A percentile compares a stretch with the other conserved stretches of the same genome.
Evolutionary conservation across 2,797 vertebrate genomes (phyloP).

Genomic region (Arctocebus calabarensis): DNA sequence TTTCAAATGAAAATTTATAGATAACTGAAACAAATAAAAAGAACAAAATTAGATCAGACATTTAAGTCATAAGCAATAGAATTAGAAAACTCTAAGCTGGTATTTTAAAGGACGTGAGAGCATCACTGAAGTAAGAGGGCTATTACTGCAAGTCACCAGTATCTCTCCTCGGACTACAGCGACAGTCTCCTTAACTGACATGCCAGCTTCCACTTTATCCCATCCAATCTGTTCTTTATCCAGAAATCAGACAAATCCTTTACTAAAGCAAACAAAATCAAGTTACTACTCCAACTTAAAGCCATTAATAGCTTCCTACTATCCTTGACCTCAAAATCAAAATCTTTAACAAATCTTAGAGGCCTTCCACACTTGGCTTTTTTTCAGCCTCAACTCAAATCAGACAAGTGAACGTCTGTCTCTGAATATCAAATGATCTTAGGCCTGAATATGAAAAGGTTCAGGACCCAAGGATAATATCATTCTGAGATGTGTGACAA

Average conservation of each 20-base stretch:
- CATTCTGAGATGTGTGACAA: no score
- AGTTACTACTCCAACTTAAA: background rate
- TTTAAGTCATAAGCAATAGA: conserved; percentile 35
- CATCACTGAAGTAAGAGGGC: background rate
- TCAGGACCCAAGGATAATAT: no score
- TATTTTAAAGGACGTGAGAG: background rate
- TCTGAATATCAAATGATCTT: conserved; percentile 21
- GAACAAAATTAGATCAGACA: conserved; percentile 27
- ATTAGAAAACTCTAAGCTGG: conserved; percentile 42
- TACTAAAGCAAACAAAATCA: conserved; percentile 57
- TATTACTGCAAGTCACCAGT: background rate
- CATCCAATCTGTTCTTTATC: background rate
- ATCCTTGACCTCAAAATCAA: conserved; percentile 14
- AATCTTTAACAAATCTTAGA: conserved; percentile 1
- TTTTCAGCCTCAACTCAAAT: conserved; percentile 48
- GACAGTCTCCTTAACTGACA: background rate
- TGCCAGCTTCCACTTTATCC: conserved; percentile 18
- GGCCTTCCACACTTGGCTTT: background rate
- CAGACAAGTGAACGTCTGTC: background rate
- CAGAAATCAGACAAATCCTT: conserved; percentile 34
- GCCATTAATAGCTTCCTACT: background rate
- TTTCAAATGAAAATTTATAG: conserved; percentile 25
- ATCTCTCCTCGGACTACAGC: background rate
- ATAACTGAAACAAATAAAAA: conserved; percentile 29
- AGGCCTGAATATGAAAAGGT: background rate